Evolutionary conservation across 2,888 invertebrate genomes (phyloP).

Genomic region (Seladonia tumulorum): DNA sequence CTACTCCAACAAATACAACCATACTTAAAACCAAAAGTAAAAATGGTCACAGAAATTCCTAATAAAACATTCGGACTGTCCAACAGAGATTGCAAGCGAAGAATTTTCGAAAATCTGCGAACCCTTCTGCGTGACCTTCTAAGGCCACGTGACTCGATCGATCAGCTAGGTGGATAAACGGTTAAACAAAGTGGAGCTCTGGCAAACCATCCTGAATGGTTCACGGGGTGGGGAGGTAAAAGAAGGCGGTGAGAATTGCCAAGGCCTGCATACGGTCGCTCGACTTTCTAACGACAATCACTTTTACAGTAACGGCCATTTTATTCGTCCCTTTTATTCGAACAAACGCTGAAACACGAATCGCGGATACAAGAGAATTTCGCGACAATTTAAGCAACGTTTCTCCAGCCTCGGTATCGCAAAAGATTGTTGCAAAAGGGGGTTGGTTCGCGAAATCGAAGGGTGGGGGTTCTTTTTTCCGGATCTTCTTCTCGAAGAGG

Average conservation of each 20-base stretch:
- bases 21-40: too few species aligned
- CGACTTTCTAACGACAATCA: slow-evolving; percentile 81
- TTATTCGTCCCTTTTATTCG: slow-evolving; percentile 80
- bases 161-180: not conserved
- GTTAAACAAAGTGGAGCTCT: not conserved
- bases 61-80: not conserved
- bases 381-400: not conserved
- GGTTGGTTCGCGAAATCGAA: slow-evolving; percentile 19
- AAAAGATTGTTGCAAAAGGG: slow-evolving; percentile 1
- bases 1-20: too few species aligned
- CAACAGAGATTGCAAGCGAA: not conserved
- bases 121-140: not conserved
- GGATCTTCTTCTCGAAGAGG: slow-evolving; percentile 73
- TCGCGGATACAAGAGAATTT: slow-evolving; percentile 6
- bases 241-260: slow-evolving; percentile 51
- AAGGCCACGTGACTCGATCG: slow-evolving; percentile 1
- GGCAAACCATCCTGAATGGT: not conserved
- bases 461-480: slow-evolving; percentile 24
- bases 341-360: slow-evolving; percentile 81
- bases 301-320: slow-evolving; percentile 79
- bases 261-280: slow-evolving; percentile 68
- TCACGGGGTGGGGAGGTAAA: slow-evolving; percentile 47
- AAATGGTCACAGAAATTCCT: too few species aligned
- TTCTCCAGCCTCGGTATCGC: not conserved
- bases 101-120: not conserved